Evolutionary conservation across 1,140 invertebrate genomes (phyloP), one percentile per base, ranked within the genome.

Genomic region (Frieseomelitta varia): DNA sequence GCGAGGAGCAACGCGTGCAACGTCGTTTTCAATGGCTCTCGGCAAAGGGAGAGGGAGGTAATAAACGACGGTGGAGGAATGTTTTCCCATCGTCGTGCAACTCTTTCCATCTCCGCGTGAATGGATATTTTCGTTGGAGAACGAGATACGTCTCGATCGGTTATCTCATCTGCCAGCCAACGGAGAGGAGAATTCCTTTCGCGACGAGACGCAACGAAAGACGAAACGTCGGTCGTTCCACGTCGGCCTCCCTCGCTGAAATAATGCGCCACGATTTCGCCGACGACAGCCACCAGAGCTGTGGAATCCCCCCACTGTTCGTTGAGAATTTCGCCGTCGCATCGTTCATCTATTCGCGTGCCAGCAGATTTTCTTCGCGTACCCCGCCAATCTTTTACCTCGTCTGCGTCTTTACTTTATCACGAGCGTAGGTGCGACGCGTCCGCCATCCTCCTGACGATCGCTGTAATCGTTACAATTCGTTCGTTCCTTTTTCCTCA

Each of bases 251-350:
- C 79, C 24, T 51, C 73, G 73, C 17, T 71, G 81, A 84, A 86
- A 84, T 86, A 84, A 86, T 84, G 78, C 72, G 80, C 85, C 78
- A 65, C 80, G 85, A 86, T 83, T 86, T 86, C 80, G 30, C 79
- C 80, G 83, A 73, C 83, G 77, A 85, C 83, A 81, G 74, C 77
- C 78, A 80, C 65, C 80, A 85, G 80, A 80, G 77, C 4, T 58
- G 19, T 30, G 73, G 81, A 84, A 84, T 78, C 71, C 78, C 39
- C 39, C 8, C 39, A 6, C 8, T 8, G 81, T 67, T 27, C 53
- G 34, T 73, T n/a, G 30, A 34, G 81, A 77, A 82, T 82, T 77
- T 77, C 73, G 63, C 73, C 81, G 77, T 82, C 81, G 81, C 81
- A 82, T 82, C 81, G 81, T 77, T 82, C 81, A 77, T 82, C 81